Percentiles rank a stretch among this genome's conserved stretches.
Conservation (phyloP, 1,140 invertebrate genomes). For the Apis dorsata region DNA sequence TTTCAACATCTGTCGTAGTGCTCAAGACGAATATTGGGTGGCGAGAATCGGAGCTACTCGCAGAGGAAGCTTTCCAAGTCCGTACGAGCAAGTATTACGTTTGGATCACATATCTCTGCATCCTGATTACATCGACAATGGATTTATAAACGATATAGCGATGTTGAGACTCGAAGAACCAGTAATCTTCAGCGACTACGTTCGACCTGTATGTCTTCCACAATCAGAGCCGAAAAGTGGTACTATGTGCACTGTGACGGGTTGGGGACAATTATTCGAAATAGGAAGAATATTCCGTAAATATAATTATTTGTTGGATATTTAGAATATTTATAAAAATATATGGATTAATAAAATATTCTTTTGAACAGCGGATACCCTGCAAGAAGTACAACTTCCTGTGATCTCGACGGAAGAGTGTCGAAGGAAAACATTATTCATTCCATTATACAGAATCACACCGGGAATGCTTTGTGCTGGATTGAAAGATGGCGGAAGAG, state of each 20-base stretch:
- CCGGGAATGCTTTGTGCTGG: conserved; percentile 86
- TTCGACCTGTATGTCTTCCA: conserved; percentile 87
- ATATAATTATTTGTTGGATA: conserved; percentile 67
- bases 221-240: conserved; percentile 82
- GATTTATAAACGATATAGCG: conserved; percentile 91
- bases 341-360: not conserved
- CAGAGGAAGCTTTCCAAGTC: conserved; percentile 86
- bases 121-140: conserved; percentile 87
- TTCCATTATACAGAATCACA: conserved; percentile 86
- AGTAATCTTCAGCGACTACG: conserved; percentile 86
- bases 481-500: conserved; percentile 82
- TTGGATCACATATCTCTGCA: conserved; percentile 86
- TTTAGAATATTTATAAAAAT: not conserved
- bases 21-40: conserved; percentile 89
- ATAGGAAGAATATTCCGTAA: conserved; percentile 90
- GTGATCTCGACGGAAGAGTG: conserved; percentile 91
- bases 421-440: conserved; percentile 87
- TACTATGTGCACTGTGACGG: conserved; percentile 87
- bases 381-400: conserved; percentile 92
- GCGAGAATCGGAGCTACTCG: conserved; percentile 87
- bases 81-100: conserved; percentile 85
- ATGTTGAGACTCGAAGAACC: conserved; percentile 84
- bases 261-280: conserved; percentile 92
- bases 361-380: conserved; percentile 85
- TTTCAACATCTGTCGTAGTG: conserved; percentile 78